phyloP scores from a whole-genome alignment of 2,888 invertebrate species.

The Ophonus ardosiacus region DNA sequence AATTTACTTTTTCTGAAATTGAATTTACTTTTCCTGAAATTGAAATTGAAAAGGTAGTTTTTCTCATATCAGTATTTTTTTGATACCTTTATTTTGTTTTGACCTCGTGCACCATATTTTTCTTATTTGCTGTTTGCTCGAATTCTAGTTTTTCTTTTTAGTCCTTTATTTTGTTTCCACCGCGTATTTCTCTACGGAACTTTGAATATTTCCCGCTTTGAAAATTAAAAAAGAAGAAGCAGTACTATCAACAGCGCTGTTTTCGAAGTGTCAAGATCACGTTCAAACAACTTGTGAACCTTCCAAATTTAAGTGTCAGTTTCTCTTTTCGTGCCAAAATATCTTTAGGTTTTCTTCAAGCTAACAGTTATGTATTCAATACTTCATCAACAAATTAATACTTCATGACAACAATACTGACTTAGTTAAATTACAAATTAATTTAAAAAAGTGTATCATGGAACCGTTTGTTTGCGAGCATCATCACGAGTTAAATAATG shows the following conservation, averaged over 20 bases:
- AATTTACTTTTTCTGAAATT: no score
- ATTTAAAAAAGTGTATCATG: conserved; percentile 52
- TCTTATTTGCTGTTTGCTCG: no score
- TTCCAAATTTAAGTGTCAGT: conserved; percentile 53
- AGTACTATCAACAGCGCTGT: conserved; percentile 21
- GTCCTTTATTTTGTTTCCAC: no score
- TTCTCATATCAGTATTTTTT: no score
- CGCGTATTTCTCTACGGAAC: no score
- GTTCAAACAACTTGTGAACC: conserved; percentile 59
- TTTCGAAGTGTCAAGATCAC: conserved; percentile 46
- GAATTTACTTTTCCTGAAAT: no score
- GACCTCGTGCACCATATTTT: no score
- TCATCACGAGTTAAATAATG: conserved; percentile 69
- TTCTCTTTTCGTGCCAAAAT: neutral
- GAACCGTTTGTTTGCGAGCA: conserved; percentile 68
- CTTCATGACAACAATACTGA: conserved; percentile 32
- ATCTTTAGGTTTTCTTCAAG: neutral
- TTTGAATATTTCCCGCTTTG: no score
- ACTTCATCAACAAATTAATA: conserved; percentile 3
- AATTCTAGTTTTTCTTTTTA: no score
- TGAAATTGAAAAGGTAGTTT: no score
- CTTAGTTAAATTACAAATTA: conserved; percentile 32
- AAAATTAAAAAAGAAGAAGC: conserved; percentile 46
- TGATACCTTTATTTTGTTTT: no score
- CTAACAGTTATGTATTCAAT: conserved; percentile 33